phyloP scores from a whole-genome alignment of 1,140 invertebrate genomes.

The Drosophila ananassae region DNA sequence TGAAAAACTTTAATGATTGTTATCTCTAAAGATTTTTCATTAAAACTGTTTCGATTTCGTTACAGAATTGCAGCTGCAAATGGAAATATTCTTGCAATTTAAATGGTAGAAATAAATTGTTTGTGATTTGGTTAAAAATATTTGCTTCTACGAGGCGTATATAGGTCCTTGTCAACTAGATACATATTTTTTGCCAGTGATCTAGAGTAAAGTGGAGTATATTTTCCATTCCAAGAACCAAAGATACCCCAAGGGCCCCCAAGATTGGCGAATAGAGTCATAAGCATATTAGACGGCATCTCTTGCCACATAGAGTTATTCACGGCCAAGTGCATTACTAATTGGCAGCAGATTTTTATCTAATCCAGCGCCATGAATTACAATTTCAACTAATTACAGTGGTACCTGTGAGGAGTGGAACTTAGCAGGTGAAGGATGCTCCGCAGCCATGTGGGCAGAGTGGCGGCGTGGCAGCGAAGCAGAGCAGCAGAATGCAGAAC shows the following conservation, averaged over 20 bases:
- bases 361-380: conserved; percentile 80
- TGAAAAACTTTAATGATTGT: conserved; percentile 18
- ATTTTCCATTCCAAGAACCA: conserved; percentile 18
- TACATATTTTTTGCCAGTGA: not conserved
- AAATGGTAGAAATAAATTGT: too few relatives aligned
- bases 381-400: conserved; percentile 80
- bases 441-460: conserved; percentile 43
- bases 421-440: conserved; percentile 35
- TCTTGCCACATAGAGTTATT: conserved; percentile 67
- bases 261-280: conserved; percentile 53
- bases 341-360: conserved; percentile 81
- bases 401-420: conserved; percentile 43
- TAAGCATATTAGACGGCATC: conserved; percentile 53
- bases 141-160: not conserved
- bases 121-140: not conserved
- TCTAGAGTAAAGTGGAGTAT: not conserved
- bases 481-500: conserved; percentile 1
- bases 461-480: conserved; percentile 21
- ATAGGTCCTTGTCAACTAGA: not conserved
- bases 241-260: conserved; percentile 4
- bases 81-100: not conserved
- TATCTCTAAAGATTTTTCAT: not conserved
- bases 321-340: conserved; percentile 71
- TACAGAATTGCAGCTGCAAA: not conserved
- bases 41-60: conserved; percentile 5